Base-by-base conservation (phyloP, 2,888 invertebrate genomes). In the Scaptomyza cyrtandrae region DNA sequence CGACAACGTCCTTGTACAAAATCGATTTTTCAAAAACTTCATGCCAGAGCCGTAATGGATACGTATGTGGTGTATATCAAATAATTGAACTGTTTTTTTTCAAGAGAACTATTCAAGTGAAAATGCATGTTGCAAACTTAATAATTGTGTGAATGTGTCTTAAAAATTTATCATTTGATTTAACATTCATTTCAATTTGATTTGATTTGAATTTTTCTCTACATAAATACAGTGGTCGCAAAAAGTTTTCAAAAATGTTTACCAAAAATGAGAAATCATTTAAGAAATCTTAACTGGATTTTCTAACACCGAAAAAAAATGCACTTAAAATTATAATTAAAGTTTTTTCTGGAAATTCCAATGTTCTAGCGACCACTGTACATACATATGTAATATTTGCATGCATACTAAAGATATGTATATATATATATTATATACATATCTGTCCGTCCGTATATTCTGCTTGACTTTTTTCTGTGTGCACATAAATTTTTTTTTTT, bases 11-110 rank as follows among this genome's bases (percentile, higher is more conserved):
- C 90, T 90, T 90, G 91, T 85, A 80, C 67, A 81, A 83, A 90
- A 90, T 90, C 90, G 90, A 90, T 90, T 90, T 90, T 90, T 82
- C 88, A 78, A 78, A 77, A 82, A 88, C 87, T 88, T 86, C 88
- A 90, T 88, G 87, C 76, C 86, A 71, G 66, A 71, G 70, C 68
- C 75, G 63, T 80, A 71, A 79, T 77, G 88, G 71, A 76, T 75
- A 77, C 55, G 39, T 60, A 63, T 64, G 49, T 44, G 50, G 41
- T 33, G 33, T 35, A 43, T 67, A 49, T 63, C 46, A 50, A 53
- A 60, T 63, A 65, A 37, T 54, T 61, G 16, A 81, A 80, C 55
- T 62, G 43, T 52, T 45, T 49, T 52, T 45, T 49, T 50, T 46
- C 37, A 45, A 49, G 41, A 49, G 43, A 49, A 57, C 33, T 14